A percentile compares a stretch with the other conserved stretches of the same genome.
Conservation (phyloP, 1,140 invertebrate genomes). For the Muscidifurax raptorellus region DNA sequence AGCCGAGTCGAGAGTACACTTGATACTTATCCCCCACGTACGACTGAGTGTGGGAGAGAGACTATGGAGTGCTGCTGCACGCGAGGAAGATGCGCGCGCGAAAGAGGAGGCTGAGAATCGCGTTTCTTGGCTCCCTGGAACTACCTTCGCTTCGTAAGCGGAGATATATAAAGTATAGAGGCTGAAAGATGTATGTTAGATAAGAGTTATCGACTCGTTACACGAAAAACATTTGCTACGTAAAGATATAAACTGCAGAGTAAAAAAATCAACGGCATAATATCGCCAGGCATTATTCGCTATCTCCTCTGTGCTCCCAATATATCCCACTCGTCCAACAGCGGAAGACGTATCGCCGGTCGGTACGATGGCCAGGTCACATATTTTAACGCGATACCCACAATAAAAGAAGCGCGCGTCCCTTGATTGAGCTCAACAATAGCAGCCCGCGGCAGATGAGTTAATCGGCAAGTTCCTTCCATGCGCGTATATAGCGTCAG, state of each 20-base stretch:
- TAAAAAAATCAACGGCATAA: too few relatives aligned
- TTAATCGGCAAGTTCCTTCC: slow-evolving; percentile 76
- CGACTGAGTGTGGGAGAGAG: not conserved
- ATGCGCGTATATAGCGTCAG: slow-evolving; percentile 17
- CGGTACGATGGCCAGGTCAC: slow-evolving; percentile 21
- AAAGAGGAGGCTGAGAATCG: too few relatives aligned
- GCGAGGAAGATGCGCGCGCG: too few relatives aligned
- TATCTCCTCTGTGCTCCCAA: too few relatives aligned
- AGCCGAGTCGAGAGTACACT: slow-evolving; percentile 60
- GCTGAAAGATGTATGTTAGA: too few relatives aligned
- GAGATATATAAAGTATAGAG: too few relatives aligned
- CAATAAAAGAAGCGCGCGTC: slow-evolving; percentile 65
- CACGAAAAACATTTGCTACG: too few relatives aligned
- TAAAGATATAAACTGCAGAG: too few relatives aligned
- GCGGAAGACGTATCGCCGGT: slow-evolving; percentile 11
- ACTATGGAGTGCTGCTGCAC: not conserved
- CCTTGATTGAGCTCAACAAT: slow-evolving; percentile 74
- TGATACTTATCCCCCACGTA: slow-evolving; percentile 71
- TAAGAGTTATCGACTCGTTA: too few relatives aligned
- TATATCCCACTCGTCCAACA: not conserved
- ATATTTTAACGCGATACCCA: slow-evolving; percentile 64
- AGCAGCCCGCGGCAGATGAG: slow-evolving; percentile 69
- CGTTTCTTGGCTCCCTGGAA: too few relatives aligned
- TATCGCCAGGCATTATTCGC: too few relatives aligned
- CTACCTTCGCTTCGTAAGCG: too few relatives aligned